phyloP scores from a whole-genome alignment of 2,888 invertebrate species.

The Synanthedon tipuliformis region DNA sequence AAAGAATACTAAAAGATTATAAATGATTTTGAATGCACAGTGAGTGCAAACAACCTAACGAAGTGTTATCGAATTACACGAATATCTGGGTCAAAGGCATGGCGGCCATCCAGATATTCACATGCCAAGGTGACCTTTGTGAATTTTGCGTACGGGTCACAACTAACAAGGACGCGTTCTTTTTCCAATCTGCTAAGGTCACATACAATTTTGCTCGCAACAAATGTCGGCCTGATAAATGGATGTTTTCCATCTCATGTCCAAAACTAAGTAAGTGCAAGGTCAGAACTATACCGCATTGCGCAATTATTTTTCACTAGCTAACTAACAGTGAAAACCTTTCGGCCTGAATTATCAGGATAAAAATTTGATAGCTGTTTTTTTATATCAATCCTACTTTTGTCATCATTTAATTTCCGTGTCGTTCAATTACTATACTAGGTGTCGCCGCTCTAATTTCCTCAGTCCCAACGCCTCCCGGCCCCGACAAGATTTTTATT shows the following conservation, averaged over 20 bases:
- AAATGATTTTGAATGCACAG: too few relatives aligned
- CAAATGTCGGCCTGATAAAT: conserved; percentile 14
- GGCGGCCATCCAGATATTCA: conserved; percentile 23
- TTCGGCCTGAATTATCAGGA: too few relatives aligned
- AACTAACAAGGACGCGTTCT: not conserved
- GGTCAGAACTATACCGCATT: conserved; percentile 11
- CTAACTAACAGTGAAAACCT: too few relatives aligned
- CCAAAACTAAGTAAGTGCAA: conserved; percentile 20
- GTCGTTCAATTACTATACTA: conserved; percentile 12
- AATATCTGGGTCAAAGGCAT: conserved; percentile 24
- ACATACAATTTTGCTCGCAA: conserved; percentile 17
- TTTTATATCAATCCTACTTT: not conserved
- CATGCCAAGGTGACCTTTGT: conserved; percentile 15
- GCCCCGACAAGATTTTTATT: conserved; percentile 30
- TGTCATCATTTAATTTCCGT: not conserved
- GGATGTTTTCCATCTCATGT: conserved; percentile 9
- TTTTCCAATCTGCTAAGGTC: conserved; percentile 7
- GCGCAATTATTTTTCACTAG: not conserved
- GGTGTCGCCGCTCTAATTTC: conserved; percentile 55
- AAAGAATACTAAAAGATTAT: too few relatives aligned
- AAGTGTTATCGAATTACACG: not conserved
- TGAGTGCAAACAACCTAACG: too few relatives aligned
- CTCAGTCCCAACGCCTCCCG: conserved; percentile 18
- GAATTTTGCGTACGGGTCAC: conserved; percentile 13
- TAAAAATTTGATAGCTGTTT: too few relatives aligned